Evolutionary conservation across 1,140 invertebrate species (phyloP).

Genomic region (Diorhabda sublineata): DNA sequence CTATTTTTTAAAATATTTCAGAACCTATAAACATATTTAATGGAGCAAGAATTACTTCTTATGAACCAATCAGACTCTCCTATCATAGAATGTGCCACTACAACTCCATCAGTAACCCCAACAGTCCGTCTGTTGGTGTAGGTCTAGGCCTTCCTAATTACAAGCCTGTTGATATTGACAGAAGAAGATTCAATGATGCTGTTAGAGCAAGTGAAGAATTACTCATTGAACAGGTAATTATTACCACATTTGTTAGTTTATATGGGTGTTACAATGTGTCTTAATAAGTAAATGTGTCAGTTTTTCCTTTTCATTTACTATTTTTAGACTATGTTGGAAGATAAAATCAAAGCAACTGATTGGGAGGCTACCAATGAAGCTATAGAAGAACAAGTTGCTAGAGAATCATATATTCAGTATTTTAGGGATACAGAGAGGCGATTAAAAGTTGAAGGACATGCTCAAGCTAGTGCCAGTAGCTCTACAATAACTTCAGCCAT

Average conservation of each 20-base stretch:
- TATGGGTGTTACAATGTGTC: too few species aligned
- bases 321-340: constrained; percentile 81
- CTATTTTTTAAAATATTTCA: constrained; percentile 42
- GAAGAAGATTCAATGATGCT: constrained; percentile 73
- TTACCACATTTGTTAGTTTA: too few species aligned
- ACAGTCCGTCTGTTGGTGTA: constrained; percentile 79
- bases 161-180: constrained; percentile 75
- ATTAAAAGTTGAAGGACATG: constrained; percentile 37
- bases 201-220: constrained; percentile 77
- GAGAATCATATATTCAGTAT: constrained; percentile 85
- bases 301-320: too few species aligned
- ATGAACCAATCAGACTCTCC: constrained; percentile 81
- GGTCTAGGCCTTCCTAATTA: constrained; percentile 82
- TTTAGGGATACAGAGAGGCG: constrained; percentile 43
- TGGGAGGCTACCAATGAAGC: constrained; percentile 93
- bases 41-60: constrained; percentile 62
- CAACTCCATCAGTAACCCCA: constrained; percentile 87
- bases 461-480: constrained; percentile 39
- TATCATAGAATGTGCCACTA: constrained; percentile 90
- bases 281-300: too few species aligned
- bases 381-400: constrained; percentile 84
- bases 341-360: constrained; percentile 87
- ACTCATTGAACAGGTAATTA: constrained; percentile 72
- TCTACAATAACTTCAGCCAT: constrained; percentile 44
- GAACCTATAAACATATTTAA: constrained; percentile 92